Evolutionary conservation across 1,140 invertebrate species (phyloP), one percentile per base, ranked within the genome.

Genomic region (Parapsyche elsis): DNA sequence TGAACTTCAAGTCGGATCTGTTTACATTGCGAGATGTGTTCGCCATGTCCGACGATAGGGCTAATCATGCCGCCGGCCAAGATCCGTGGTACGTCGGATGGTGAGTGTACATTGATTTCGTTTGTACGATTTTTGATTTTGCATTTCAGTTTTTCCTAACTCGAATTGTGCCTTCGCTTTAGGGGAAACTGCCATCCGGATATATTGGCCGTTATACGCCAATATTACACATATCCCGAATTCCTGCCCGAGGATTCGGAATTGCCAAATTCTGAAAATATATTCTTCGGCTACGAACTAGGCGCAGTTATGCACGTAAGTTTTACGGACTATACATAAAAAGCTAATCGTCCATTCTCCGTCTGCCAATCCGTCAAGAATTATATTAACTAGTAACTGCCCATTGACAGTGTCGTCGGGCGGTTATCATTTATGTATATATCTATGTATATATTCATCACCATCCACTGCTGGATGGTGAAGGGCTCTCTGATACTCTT

Each of bases 251-350:
- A 91, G 30, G 92, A 95, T 87, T 94, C 96, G n/a, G 96, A 98
- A 88, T 93, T 94, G 82, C 95, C 96, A 64, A 93, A 93, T 75
- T 94, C 95, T 67, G 97, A 98, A 90, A 98, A 97, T 91, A 94
- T 98, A 82, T 97, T 99, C 86, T 94, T 98, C 92, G 95, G 95
- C 73, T 96, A 95, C 84, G 95, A 97, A 84, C 93, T 95, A 86
- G 97, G 96, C 80, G 96, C 96, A 49, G 92, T 95, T 46, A 94
- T 98, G 93, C 97, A 98, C 90, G 96, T 98, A 91, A 92, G 92
- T 91, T 5, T 23, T 61, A 21, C 16, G n/a, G n/a, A n/a, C n/a
- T n/a, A n/a, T n/a, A n/a, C n/a, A n/a, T n/a, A n/a, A n/a, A n/a
- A n/a, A n/a, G n/a, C n/a, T n/a, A n/a, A n/a, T n/a, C n/a, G n/a